Conservation (phyloP, 2,888 invertebrate species). For the Drosophila planitibia region DNA sequence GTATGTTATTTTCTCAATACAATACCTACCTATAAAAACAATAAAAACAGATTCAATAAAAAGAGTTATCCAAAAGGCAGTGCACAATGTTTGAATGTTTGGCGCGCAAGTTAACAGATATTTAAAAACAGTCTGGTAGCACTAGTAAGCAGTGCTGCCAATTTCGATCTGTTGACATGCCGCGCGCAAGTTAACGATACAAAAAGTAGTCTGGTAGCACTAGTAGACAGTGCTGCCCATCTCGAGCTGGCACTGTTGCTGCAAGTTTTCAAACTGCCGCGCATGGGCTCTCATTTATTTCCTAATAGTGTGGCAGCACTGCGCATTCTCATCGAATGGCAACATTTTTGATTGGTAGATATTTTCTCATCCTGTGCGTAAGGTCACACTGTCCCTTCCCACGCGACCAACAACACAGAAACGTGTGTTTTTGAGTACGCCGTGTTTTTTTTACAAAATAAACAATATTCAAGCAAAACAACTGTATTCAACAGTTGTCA, state of each 20-base stretch:
- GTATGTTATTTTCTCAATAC: constrained; percentile 84
- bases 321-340: constrained; percentile 21
- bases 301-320: background rate
- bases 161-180: background rate
- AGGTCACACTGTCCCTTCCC: constrained; percentile 59
- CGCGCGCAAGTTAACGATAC: background rate
- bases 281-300: background rate
- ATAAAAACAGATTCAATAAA: constrained; percentile 80
- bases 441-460: constrained; percentile 51
- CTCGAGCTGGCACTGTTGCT: background rate
- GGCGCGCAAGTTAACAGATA: background rate
- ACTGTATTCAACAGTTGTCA: constrained; percentile 17
- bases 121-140: background rate
- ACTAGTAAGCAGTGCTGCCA: background rate
- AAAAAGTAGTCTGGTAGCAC: background rate
- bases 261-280: background rate
- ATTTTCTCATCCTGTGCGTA: constrained; percentile 3
- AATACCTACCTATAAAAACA: constrained; percentile 79
- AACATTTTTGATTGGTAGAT: background rate
- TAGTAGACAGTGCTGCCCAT: background rate
- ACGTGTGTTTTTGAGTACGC: constrained; percentile 67
- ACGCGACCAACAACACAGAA: constrained; percentile 65
- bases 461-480: constrained; percentile 7
- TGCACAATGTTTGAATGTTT: constrained; percentile 28
- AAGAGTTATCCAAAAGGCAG: constrained; percentile 78